Conservation (phyloP, 2,888 invertebrate species). For the Cordilura impudica region DNA sequence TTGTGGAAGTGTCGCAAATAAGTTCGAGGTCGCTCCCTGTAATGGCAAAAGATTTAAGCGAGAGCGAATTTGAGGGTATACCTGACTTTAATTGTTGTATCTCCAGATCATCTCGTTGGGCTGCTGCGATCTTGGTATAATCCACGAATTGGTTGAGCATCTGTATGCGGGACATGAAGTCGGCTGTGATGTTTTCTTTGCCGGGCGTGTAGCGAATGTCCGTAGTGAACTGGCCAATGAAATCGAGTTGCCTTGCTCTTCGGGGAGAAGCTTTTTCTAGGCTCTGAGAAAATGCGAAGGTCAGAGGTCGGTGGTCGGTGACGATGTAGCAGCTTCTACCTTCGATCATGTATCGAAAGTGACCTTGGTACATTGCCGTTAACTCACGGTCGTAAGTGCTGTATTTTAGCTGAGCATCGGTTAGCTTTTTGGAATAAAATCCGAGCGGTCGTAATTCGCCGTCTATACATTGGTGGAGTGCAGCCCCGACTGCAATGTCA, state of each 20-base stretch:
- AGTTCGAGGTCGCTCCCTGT: background rate
- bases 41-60: background rate
- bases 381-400: conserved; percentile 68
- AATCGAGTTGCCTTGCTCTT: too few relatives aligned
- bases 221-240: too few relatives aligned
- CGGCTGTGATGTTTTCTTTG: background rate
- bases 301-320: conserved; percentile 62
- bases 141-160: conserved; percentile 9
- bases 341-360: background rate
- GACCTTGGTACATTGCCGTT: conserved; percentile 63
- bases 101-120: background rate
- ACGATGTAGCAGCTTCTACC: conserved; percentile 50
- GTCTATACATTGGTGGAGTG: conserved; percentile 37
- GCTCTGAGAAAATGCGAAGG: conserved; percentile 68
- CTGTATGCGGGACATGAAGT: background rate
- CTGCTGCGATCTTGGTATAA: conserved; percentile 3
- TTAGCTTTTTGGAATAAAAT: background rate
- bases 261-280: conserved; percentile 63
- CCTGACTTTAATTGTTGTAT: background rate
- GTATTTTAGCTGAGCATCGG: conserved; percentile 16
- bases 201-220: conserved; percentile 11
- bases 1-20: conserved; percentile 8
- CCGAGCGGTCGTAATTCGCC: conserved; percentile 68
- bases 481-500: conserved; percentile 39
- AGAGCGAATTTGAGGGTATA: background rate